phyloP scores from a whole-genome alignment of 1,140 invertebrate genomes.

The Drosophila lini region DNA sequence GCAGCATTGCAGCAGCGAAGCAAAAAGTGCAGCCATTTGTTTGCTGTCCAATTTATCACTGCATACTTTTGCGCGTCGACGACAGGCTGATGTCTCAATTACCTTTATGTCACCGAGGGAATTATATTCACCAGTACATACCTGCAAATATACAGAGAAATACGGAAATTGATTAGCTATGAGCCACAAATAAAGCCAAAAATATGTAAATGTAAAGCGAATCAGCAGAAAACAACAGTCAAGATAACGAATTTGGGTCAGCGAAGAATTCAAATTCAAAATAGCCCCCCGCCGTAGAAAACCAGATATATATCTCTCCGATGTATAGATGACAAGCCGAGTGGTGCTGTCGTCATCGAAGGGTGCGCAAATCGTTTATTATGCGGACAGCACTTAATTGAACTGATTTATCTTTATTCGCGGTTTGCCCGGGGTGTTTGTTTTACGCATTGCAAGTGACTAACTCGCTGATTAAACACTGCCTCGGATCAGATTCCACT shows the following conservation, averaged over 20 bases:
- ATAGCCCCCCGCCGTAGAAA: constrained; percentile 11
- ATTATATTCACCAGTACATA: constrained; percentile 49
- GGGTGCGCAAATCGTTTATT: constrained; percentile 52
- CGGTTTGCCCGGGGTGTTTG: constrained; percentile 33
- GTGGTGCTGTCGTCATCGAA: constrained; percentile 44
- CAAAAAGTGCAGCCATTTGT: constrained; percentile 64
- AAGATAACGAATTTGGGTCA: constrained; percentile 67
- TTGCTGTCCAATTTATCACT: constrained; percentile 68
- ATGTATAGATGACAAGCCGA: constrained; percentile 16
- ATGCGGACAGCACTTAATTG: constrained; percentile 53
- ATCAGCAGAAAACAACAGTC: constrained; percentile 70
- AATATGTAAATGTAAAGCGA: constrained; percentile 43
- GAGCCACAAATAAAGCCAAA: constrained; percentile 23
- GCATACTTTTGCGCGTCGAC: constrained; percentile 67
- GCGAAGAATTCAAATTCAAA: constrained; percentile 20
- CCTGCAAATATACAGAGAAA: constrained; percentile 38
- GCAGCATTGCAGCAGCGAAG: constrained; percentile 8
- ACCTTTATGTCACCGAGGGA: constrained; percentile 18
- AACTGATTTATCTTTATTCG: constrained; percentile 64
- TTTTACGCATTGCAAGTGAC: constrained; percentile 43
- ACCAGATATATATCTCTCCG: constrained; percentile 51
- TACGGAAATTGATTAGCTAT: constrained; percentile 28
- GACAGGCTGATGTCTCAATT: constrained; percentile 67
- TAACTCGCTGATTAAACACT: constrained; percentile 48
- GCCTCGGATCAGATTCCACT: constrained; percentile 17